Percentiles rank a stretch among this genome's conserved stretches.
Evolutionary conservation across 2,113 vertebrate species (phyloP).

Genomic region (Ceyx cyanopectus): DNA sequence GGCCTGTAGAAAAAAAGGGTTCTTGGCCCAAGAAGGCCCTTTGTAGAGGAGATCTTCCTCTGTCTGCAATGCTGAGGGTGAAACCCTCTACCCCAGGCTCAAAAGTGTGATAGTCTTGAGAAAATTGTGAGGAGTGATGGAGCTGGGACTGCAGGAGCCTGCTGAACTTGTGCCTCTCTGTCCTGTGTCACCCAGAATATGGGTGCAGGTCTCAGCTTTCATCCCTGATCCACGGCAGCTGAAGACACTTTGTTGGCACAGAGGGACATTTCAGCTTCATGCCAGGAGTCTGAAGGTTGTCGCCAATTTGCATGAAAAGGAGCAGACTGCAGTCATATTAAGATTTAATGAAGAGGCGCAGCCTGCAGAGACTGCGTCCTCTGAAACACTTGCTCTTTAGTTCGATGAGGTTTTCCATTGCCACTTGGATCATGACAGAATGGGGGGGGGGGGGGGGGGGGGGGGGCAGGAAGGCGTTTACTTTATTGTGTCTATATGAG

Average conservation of each 20-base stretch:
- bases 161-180: not conserved
- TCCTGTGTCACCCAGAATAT: not conserved
- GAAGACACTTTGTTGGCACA: not conserved
- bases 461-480: accelerated
- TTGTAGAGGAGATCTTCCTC: not conserved
- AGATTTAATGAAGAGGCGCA: not conserved
- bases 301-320: not conserved
- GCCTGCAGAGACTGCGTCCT: accelerated
- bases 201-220: not conserved
- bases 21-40: not conserved
- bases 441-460: too few relatives aligned
- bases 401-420: not conserved
- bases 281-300: conserved; percentile 1
- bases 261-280: not conserved
- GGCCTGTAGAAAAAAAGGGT: not conserved
- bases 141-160: not conserved
- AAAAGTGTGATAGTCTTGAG: not conserved
- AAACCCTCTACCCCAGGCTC: not conserved
- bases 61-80: not conserved
- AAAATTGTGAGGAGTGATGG: not conserved
- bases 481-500: not conserved
- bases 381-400: not conserved
- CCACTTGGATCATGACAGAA: not conserved
- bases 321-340: conserved; percentile 31
- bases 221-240: not conserved